A percentile compares a stretch with the other conserved stretches of the same genome.
Conservation (phyloP, 2,113 vertebrate genomes). For the Arenaria interpres region DNA sequence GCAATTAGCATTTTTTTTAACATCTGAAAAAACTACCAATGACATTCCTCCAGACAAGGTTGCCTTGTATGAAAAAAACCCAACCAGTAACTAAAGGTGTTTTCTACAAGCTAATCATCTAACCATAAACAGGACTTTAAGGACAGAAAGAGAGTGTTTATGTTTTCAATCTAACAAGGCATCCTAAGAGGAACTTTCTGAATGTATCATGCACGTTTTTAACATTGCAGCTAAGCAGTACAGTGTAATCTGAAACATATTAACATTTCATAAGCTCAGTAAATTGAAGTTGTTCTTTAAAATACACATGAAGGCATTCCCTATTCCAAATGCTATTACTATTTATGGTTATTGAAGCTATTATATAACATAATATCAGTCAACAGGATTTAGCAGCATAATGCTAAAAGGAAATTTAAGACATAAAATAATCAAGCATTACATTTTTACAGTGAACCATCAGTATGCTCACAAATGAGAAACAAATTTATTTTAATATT, state of each 20-base stretch:
- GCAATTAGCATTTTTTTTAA: constrained; percentile 14
- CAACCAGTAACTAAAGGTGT: neutral
- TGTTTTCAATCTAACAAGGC: neutral
- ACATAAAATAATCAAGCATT: neutral
- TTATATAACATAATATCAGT: neutral
- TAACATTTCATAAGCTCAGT: neutral
- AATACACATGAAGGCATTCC: neutral
- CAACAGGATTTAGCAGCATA: neutral
- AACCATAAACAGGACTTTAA: neutral
- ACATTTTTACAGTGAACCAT: neutral
- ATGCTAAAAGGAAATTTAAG: constrained; percentile 21
- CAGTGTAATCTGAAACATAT: neutral
- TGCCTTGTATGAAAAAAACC: neutral
- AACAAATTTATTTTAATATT: neutral
- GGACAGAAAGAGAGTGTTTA: neutral
- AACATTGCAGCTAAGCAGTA: neutral
- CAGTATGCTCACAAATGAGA: neutral
- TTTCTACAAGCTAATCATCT: neutral
- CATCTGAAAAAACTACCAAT: neutral
- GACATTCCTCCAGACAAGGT: neutral
- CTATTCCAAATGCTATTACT: neutral
- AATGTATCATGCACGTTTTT: neutral
- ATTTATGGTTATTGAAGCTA: neutral
- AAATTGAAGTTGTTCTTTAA: constrained; percentile 13
- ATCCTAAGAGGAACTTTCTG: neutral